These are phyloP conservation scores for Octopus sinensis DNA, from an alignment of 1,140 invertebrate species.

Conservation along the genomic window DNA sequence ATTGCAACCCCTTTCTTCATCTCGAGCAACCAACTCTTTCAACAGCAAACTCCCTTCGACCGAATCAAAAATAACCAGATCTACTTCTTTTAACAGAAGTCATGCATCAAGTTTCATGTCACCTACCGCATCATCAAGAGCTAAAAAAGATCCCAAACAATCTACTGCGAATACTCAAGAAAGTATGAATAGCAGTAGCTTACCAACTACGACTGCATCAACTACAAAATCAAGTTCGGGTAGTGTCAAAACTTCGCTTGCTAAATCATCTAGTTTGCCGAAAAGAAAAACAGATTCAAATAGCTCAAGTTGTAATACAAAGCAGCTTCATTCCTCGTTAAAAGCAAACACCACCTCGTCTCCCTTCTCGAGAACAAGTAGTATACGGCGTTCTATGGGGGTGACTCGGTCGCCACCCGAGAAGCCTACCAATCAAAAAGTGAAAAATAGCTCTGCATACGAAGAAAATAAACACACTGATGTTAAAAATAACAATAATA, in stretches of 20 bases:
- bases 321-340: neutral
- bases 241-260: neutral
- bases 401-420: neutral
- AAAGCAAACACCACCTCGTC: neutral
- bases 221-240: neutral
- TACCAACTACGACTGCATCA: neutral
- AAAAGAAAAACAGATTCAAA: neutral
- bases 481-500: no score
- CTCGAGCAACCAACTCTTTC: constrained; percentile 27
- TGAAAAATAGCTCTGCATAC: neutral
- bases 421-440: neutral
- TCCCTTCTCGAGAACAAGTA: neutral
- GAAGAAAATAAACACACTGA: no score
- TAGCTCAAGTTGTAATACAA: neutral
- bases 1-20: constrained; percentile 6
- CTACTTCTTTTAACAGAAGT: constrained; percentile 3
- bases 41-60: constrained; percentile 15
- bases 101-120: constrained; percentile 40
- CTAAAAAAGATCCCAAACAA: constrained; percentile 23
- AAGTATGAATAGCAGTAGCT: neutral
- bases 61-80: constrained; percentile 15
- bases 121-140: constrained; percentile 44
- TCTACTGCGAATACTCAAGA: constrained; percentile 21
- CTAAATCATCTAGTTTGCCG: neutral
- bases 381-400: neutral